These are phyloP conservation scores for Sarcophaga rosellei DNA, from an alignment of 2,888 invertebrate genomes.

Conservation along the genomic window DNA sequence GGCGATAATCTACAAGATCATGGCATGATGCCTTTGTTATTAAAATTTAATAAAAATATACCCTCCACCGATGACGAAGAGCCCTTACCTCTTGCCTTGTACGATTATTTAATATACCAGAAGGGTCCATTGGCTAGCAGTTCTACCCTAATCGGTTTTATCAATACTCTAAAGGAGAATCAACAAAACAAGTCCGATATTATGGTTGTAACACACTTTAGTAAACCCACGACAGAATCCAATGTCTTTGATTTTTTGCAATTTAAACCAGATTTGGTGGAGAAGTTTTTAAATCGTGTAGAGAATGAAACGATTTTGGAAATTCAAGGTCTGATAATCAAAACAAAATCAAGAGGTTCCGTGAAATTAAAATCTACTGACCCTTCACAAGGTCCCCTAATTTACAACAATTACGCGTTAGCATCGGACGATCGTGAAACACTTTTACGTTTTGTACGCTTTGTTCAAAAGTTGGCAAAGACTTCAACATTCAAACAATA, in stretches of 20 bases:
- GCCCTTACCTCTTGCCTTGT: slow-evolving; percentile 16
- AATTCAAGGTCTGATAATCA: slow-evolving; percentile 74
- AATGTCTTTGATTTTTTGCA: slow-evolving; percentile 72
- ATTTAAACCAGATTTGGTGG: slow-evolving; percentile 68
- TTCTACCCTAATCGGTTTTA: slow-evolving; percentile 81
- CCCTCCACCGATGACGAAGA: slow-evolving; percentile 2
- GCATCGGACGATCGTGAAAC: slow-evolving; percentile 81
- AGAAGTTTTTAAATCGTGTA: slow-evolving; percentile 65
- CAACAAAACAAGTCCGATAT: slow-evolving; percentile 71
- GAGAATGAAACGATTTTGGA: slow-evolving; percentile 71
- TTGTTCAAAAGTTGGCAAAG: slow-evolving; percentile 76
- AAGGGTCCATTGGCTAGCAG: slow-evolving; percentile 74
- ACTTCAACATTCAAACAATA: slow-evolving; percentile 81
- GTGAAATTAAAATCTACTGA: slow-evolving; percentile 82
- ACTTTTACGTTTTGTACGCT: slow-evolving; percentile 78
- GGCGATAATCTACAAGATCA: slow-evolving; percentile 92
- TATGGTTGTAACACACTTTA: slow-evolving; percentile 84
- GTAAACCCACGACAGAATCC: slow-evolving; percentile 69
- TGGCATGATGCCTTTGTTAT: slow-evolving; percentile 82
- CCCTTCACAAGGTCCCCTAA: slow-evolving; percentile 82
- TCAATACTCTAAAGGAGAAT: slow-evolving; percentile 80
- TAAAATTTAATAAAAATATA: slow-evolving; percentile 81
- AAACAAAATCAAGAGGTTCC: slow-evolving; percentile 81
- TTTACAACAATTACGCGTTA: slow-evolving; percentile 83
- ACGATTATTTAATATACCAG: slow-evolving; percentile 72